phyloP scores from a whole-genome alignment of 92 coral and sea anemone species.

The Phymanthus crucifer region DNA sequence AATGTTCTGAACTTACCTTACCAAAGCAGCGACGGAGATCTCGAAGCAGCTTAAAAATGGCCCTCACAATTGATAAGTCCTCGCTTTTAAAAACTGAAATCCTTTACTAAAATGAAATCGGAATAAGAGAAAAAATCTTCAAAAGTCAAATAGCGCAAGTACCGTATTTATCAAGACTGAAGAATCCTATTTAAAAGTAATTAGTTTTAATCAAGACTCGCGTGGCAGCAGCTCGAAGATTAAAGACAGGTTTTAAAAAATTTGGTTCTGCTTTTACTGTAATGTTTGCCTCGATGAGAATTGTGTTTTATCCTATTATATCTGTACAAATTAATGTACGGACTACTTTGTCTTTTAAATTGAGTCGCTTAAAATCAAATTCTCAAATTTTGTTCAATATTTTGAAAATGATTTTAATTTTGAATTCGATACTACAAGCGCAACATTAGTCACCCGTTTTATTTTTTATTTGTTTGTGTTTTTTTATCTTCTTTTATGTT shows the following conservation, averaged over 20 bases:
- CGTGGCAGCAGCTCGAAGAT: not conserved
- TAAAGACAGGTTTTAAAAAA: not conserved
- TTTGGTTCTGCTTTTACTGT: not conserved
- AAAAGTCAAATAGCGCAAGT: constrained; percentile 1
- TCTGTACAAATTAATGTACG: not conserved
- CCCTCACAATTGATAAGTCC: not conserved
- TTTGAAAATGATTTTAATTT: not conserved
- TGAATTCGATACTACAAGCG: too few relatives aligned
- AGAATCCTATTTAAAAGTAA: not conserved
- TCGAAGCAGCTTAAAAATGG: not conserved
- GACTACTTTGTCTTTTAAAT: not conserved
- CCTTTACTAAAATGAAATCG: not conserved
- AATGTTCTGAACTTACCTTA: not conserved
- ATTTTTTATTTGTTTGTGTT: too few relatives aligned
- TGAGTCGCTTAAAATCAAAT: not conserved
- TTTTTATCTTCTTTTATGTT: too few relatives aligned
- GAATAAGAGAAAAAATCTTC: not conserved
- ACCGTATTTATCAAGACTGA: not conserved
- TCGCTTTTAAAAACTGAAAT: not conserved
- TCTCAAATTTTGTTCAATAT: not conserved
- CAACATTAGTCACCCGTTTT: too few relatives aligned
- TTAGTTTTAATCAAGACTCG: constrained; percentile 9
- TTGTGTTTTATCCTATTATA: not conserved
- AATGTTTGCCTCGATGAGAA: not conserved
- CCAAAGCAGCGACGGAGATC: not conserved